phyloP scores from a whole-genome alignment of 2,797 vertebrate genomes.

The Macropus fuliginosus region DNA sequence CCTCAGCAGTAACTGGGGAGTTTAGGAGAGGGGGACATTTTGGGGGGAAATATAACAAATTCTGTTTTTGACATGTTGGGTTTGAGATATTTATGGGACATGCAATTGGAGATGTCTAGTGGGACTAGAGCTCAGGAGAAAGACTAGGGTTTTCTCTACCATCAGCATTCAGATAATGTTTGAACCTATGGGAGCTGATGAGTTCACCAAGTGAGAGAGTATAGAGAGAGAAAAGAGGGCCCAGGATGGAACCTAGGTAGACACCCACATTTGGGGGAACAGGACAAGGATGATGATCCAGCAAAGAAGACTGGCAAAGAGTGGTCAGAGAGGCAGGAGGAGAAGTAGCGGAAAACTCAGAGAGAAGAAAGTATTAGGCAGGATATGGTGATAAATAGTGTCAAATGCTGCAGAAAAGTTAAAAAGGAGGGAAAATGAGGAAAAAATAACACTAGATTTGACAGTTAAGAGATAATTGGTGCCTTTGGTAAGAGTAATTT shows the following conservation, averaged over 20 bases:
- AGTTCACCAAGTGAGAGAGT: background rate
- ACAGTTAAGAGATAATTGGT: background rate
- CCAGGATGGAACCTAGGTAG: background rate
- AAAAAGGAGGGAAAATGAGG: background rate
- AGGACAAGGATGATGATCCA: background rate
- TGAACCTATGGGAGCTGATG: background rate
- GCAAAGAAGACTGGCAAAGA: background rate
- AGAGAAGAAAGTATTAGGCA: background rate
- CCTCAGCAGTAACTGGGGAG: background rate
- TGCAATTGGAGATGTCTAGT: background rate
- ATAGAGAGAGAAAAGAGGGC: background rate
- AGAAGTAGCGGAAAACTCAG: background rate
- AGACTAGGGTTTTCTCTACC: background rate
- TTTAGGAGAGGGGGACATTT: background rate
- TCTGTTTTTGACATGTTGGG: background rate
- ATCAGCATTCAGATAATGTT: background rate
- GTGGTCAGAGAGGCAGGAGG: background rate
- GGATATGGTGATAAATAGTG: background rate
- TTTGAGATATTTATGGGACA: background rate
- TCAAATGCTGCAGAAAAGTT: background rate
- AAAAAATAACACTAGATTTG: background rate
- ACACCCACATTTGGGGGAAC: background rate
- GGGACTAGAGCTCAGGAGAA: background rate
- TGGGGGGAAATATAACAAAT: background rate
- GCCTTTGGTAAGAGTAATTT: background rate